Percentiles rank a stretch among this genome's conserved stretches.
Conservation (phyloP, 1,140 invertebrate species). For the Pygmarrhopalites habei region DNA sequence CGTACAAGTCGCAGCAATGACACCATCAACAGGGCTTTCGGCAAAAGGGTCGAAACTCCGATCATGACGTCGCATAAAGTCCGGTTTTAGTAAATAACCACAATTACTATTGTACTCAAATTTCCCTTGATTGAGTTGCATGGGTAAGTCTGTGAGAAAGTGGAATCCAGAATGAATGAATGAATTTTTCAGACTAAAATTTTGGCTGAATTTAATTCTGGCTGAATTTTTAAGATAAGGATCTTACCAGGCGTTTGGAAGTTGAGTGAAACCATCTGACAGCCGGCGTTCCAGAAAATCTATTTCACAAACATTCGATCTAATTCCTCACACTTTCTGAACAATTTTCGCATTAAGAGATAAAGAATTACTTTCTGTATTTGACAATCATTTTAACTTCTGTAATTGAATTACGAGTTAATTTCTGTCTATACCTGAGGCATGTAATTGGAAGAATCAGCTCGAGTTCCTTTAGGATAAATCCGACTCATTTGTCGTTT, state of each 20-base stretch:
- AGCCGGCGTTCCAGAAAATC: slow-evolving; percentile 88
- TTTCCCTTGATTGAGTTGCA: slow-evolving; percentile 99
- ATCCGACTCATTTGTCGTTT: slow-evolving; percentile 98
- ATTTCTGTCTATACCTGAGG: slow-evolving; percentile 95
- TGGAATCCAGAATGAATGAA: too few species aligned
- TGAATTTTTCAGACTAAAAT: too few species aligned
- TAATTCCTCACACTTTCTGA: too few species aligned
- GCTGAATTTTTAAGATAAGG: too few species aligned
- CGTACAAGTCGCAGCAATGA: slow-evolving; percentile 96
- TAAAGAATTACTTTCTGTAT: too few species aligned
- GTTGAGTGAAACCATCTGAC: slow-evolving; percentile 98
- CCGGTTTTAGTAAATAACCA: slow-evolving; percentile 95
- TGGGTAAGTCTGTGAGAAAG: slow-evolving; percentile 94
- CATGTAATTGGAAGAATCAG: slow-evolving; percentile 99
- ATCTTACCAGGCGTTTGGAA: slow-evolving; percentile 99
- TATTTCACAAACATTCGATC: slow-evolving; percentile 41
- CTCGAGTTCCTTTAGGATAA: slow-evolving; percentile 95
- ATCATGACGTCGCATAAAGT: slow-evolving; percentile 96
- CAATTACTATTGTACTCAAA: slow-evolving; percentile 97
- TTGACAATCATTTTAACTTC: too few species aligned
- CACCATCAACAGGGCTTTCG: slow-evolving; percentile 97
- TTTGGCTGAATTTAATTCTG: too few species aligned
- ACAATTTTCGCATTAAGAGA: too few species aligned
- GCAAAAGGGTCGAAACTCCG: slow-evolving; percentile 97
- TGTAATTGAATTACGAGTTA: too few species aligned